phyloP scores from a whole-genome alignment of 2,113 vertebrate species.

The Pseudopipra pipra region DNA sequence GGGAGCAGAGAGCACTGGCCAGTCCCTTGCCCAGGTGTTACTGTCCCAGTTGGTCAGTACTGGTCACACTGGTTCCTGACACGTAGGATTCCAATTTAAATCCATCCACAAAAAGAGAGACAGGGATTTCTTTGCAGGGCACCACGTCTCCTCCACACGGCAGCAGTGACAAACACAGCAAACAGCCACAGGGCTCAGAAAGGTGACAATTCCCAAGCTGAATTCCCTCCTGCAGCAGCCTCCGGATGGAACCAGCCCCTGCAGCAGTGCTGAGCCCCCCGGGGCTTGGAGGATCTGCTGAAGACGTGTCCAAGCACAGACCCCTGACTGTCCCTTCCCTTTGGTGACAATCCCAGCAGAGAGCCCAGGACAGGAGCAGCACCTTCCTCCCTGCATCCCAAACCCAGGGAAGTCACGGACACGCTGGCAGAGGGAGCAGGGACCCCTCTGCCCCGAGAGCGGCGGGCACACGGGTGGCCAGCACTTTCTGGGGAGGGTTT shows the following conservation, averaged over 20 bases:
- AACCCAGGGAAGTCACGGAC: accelerated
- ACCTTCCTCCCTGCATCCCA: neutral
- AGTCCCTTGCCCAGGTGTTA: accelerated
- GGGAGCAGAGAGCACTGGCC: neutral
- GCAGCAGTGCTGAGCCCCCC: neutral
- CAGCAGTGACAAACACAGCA: accelerated
- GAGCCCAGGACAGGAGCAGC: neutral
- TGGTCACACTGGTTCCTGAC: neutral
- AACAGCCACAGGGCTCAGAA: accelerated
- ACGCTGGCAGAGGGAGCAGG: accelerated
- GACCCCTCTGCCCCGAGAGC: neutral
- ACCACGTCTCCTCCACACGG: accelerated
- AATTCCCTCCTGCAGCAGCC: neutral
- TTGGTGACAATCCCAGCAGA: neutral
- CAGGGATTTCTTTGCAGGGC: accelerated
- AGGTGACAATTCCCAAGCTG: accelerated
- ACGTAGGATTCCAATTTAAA: accelerated
- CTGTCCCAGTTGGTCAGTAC: neutral
- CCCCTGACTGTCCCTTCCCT: neutral
- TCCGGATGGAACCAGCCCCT: accelerated
- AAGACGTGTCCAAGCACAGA: accelerated
- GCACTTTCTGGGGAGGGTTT: accelerated
- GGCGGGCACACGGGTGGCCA: accelerated
- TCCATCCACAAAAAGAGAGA: neutral
- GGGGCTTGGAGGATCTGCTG: neutral